phyloP scores from a whole-genome alignment of 2,888 invertebrate genomes.

The Stenodema calcarata region DNA sequence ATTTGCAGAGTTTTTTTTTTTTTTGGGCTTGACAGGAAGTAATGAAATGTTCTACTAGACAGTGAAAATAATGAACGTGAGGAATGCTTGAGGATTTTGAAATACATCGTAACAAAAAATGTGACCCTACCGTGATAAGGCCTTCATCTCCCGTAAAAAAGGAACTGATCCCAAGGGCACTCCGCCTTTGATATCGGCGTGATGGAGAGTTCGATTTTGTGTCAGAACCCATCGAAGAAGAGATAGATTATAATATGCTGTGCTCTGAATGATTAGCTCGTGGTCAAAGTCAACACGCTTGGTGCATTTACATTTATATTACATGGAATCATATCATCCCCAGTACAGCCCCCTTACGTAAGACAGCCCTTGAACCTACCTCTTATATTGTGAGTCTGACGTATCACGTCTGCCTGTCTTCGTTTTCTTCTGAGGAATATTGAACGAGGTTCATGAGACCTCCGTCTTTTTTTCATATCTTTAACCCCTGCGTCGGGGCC shows the following conservation, averaged over 20 bases:
- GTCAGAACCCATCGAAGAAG: not conserved
- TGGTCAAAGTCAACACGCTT: slow-evolving; percentile 40
- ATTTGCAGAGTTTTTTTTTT: no score
- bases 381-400: not conserved
- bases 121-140: no score
- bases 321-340: slow-evolving; percentile 22
- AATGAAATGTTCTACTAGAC: no score
- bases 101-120: no score
- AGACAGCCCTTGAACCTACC: not conserved
- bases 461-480: not conserved
- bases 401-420: slow-evolving; percentile 17
- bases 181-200: not conserved
- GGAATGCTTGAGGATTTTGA: no score
- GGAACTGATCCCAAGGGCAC: not conserved
- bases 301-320: slow-evolving; percentile 45
- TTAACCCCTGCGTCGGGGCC: not conserved
- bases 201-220: slow-evolving; percentile 21
- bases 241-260: slow-evolving; percentile 21
- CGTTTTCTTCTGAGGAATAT: not conserved
- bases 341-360: not conserved
- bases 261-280: slow-evolving; percentile 34
- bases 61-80: no score
- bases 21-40: no score
- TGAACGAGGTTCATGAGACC: not conserved
- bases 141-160: no score